Evolutionary conservation across 2,888 invertebrate genomes (phyloP).

Genomic region (Chloromyia formosa): DNA sequence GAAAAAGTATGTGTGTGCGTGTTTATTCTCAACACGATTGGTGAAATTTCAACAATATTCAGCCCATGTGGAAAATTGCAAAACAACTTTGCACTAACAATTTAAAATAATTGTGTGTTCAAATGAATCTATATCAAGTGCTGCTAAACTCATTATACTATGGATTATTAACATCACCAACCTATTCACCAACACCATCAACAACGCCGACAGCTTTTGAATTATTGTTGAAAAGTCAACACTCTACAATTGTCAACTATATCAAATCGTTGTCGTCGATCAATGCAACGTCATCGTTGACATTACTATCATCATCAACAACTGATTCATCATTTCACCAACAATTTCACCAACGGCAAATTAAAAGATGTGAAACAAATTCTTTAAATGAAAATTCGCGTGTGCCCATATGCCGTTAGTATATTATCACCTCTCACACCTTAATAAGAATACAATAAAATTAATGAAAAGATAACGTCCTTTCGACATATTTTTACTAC

Average conservation of each 20-base stretch:
- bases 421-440: slow-evolving; percentile 50
- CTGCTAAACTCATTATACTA: slow-evolving; percentile 26
- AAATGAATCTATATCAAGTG: slow-evolving; percentile 41
- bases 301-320: slow-evolving; percentile 36
- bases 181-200: slow-evolving; percentile 38
- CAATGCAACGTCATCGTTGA: slow-evolving; percentile 36
- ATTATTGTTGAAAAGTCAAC: slow-evolving; percentile 33
- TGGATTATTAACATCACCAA: slow-evolving; percentile 44
- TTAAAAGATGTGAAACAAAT: slow-evolving; percentile 46
- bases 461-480: slow-evolving; percentile 1
- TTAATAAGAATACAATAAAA: neutral
- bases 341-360: slow-evolving; percentile 17
- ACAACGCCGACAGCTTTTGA: neutral
- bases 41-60: slow-evolving; percentile 1
- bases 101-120: neutral
- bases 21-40: neutral
- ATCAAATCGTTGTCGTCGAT: slow-evolving; percentile 47
- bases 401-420: slow-evolving; percentile 65
- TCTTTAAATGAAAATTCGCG: slow-evolving; percentile 59
- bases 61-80: neutral
- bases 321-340: neutral
- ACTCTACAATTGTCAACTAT: neutral
- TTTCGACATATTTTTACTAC: slow-evolving; percentile 36
- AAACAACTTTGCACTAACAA: neutral
- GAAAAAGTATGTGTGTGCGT: neutral